Conservation (phyloP, 2,888 invertebrate genomes). For the Phalera bucephala region DNA sequence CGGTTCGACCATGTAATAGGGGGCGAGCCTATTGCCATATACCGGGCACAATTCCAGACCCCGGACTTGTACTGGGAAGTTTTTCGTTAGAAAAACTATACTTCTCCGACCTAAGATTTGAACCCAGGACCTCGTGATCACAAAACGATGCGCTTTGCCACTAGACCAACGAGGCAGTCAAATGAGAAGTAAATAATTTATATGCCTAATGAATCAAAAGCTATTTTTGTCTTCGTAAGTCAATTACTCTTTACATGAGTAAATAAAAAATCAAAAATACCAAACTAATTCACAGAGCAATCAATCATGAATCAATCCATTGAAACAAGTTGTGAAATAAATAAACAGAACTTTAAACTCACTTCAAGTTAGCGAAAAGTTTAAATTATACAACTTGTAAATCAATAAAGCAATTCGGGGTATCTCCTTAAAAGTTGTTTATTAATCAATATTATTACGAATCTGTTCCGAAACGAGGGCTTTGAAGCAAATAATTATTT, state of each 20-base stretch:
- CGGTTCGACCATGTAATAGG: too few relatives aligned
- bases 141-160: too few relatives aligned
- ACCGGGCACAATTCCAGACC: too few relatives aligned
- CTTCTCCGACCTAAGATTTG: too few relatives aligned
- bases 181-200: too few relatives aligned
- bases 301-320: conserved; percentile 24
- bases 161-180: too few relatives aligned
- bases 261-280: conserved; percentile 12
- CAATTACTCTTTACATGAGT: too few relatives aligned
- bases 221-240: background rate
- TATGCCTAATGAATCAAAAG: conserved; percentile 9
- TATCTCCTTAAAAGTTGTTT: conserved; percentile 39
- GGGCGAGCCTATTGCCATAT: too few relatives aligned
- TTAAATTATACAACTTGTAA: conserved; percentile 32
- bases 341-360: conserved; percentile 18
- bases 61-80: too few relatives aligned
- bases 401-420: conserved; percentile 43
- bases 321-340: conserved; percentile 14
- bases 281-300: conserved; percentile 17
- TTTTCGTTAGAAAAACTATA: too few relatives aligned
- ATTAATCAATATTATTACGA: conserved; percentile 45
- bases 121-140: too few relatives aligned
- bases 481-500: conserved; percentile 31
- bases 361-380: conserved; percentile 27
- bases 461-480: conserved; percentile 35